Base-by-base conservation (phyloP, 2,888 invertebrate species). In the Chymomyza caudatula region DNA sequence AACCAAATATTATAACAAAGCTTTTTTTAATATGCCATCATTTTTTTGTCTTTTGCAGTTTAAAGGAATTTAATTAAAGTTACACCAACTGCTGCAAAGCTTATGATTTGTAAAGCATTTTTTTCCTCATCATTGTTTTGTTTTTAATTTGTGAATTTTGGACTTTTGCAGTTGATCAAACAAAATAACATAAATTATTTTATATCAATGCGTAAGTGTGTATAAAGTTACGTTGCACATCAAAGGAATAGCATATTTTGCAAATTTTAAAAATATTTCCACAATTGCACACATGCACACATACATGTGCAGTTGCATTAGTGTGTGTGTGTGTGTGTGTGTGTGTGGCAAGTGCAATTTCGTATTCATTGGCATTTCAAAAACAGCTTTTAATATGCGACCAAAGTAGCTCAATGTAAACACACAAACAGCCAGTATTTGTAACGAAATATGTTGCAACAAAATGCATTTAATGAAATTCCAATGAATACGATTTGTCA, bases 61-160 rank as follows among this genome's bases (percentile, higher is more conserved):
- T 23, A 3, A 44, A 37, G 58, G 67, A 79, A 77, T 85, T 80
- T 80, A 82, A 80, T 85, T 85, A 82, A 80, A 82, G 65, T 73
- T 70, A 53, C 66, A 63, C 52, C 15, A 13, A 20, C 51, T 20
- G 51, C 5, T 15, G 22, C 51, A 19, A 19, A 61, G 25, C 53
- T 51, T 56, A 63, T 58, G 55, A 60, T 59, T 22, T 22, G 65
- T 44, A 63, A 20, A 49, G 63, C 42, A 17, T 47, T 44, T 17
- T n/a, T 25, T 43, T 15, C 13, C 3, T 5, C 6, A 11, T 43
- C 2, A 5, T 43, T 43, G 43, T 44, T 44, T 1, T 44, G 1
- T 23, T 11, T 13, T 15, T 15, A 49, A 49, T 20, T 49, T n/a
- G 3, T 49, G 1, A 0, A 49, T 20, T 20, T 15, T 49, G n/a